Percentiles rank a stretch among this genome's conserved stretches.
phyloP scores from a whole-genome alignment of 2,797 vertebrate species.

The Smutsia gigantea region DNA sequence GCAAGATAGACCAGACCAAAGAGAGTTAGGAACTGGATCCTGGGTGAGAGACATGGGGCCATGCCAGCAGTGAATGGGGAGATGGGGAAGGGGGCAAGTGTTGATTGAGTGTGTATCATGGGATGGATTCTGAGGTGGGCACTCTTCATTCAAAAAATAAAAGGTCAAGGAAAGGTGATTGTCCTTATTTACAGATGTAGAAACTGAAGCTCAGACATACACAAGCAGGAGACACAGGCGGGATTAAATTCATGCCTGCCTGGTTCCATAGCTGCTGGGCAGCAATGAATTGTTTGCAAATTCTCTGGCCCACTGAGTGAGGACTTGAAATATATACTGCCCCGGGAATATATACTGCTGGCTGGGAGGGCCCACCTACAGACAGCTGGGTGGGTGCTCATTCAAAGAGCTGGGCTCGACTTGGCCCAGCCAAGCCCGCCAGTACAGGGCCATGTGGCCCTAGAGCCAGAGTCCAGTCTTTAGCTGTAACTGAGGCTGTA shows the following conservation, averaged over 20 bases:
- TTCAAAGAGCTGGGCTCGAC: neutral
- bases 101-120: neutral
- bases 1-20: neutral
- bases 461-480: neutral
- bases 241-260: neutral
- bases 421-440: neutral
- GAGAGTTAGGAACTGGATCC: neutral
- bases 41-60: neutral
- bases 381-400: neutral
- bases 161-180: neutral
- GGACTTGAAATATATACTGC: neutral
- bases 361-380: neutral
- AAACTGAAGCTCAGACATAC: neutral
- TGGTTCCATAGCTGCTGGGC: neutral
- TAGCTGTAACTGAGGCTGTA: neutral
- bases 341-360: too few species aligned
- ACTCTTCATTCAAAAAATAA: neutral
- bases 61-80: neutral
- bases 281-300: neutral
- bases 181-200: neutral
- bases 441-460: neutral
- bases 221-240: neutral
- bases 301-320: neutral
- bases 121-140: neutral
- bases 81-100: neutral